A percentile compares a stretch with the other conserved stretches of the same genome.
These are phyloP conservation scores for Diploscapter pachys DNA, from an alignment of 1,140 invertebrate species.

Conservation along the genomic window DNA sequence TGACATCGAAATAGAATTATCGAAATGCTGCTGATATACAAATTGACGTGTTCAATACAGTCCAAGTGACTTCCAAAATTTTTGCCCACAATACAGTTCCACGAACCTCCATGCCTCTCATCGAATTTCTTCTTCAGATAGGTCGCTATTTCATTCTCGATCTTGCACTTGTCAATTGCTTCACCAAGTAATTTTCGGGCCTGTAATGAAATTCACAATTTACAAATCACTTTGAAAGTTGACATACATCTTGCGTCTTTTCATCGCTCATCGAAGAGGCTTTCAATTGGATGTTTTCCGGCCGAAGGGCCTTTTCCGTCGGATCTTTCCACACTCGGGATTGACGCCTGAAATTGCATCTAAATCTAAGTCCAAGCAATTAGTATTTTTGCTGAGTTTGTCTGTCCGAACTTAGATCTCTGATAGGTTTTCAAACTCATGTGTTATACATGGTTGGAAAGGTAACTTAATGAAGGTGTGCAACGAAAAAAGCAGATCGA, in stretches of 20 bases:
- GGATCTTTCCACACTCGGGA: slow-evolving; percentile 27
- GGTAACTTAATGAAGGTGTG: no score
- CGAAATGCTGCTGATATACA: slow-evolving; percentile 23
- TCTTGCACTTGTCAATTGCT: slow-evolving; percentile 20
- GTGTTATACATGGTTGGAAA: background rate
- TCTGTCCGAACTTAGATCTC: background rate
- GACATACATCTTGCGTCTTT: slow-evolving; percentile 15
- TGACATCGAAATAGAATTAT: slow-evolving; percentile 26
- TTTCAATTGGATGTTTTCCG: slow-evolving; percentile 15
- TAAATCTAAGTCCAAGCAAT: slow-evolving; percentile 3
- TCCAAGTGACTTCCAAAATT: slow-evolving; percentile 33
- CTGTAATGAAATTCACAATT: slow-evolving; percentile 9
- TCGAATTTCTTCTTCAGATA: slow-evolving; percentile 29
- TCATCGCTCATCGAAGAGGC: background rate
- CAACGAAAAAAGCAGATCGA: background rate
- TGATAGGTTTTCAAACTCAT: slow-evolving; percentile 9
- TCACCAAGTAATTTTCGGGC: slow-evolving; percentile 24
- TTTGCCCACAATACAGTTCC: slow-evolving; percentile 26
- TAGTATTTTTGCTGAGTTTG: no score
- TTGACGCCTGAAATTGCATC: slow-evolving; percentile 18
- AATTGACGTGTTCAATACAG: slow-evolving; percentile 22
- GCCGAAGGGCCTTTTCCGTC: slow-evolving; percentile 16
- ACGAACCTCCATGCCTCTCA: slow-evolving; percentile 15
- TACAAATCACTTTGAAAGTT: slow-evolving; percentile 1
- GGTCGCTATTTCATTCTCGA: slow-evolving; percentile 32